Evolutionary conservation across 2,797 vertebrate genomes (phyloP).

Genomic region (Glyptemys insculpta): DNA sequence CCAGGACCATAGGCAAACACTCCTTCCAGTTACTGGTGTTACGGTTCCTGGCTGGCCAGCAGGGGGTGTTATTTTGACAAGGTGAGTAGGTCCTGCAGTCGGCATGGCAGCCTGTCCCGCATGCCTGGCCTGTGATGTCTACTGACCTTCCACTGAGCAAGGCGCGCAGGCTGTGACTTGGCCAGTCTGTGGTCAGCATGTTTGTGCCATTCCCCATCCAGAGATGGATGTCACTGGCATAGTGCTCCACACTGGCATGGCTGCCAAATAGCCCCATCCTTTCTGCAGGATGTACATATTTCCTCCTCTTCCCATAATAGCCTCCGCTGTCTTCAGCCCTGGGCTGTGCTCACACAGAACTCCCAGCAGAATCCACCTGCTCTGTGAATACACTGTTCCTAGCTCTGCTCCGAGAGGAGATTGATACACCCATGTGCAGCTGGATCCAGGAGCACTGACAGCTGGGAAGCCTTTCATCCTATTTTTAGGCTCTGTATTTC

Average conservation of each 20-base stretch:
- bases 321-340: neutral
- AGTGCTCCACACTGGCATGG: neutral
- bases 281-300: neutral
- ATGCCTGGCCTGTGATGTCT: neutral
- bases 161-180: neutral
- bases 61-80: conserved; percentile 48
- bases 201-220: neutral
- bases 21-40: neutral
- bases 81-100: neutral
- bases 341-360: neutral
- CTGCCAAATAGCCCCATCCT: neutral
- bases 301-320: neutral
- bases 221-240: neutral
- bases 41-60: neutral
- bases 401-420: neutral
- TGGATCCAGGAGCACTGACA: conserved; percentile 21
- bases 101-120: conserved; percentile 56
- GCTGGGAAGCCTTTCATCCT: neutral
- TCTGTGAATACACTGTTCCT: neutral
- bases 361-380: neutral
- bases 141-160: neutral
- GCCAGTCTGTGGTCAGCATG: neutral
- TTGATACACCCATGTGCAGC: conserved; percentile 3
- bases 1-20: neutral
- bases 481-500: conserved; percentile 45